A percentile compares a stretch with the other conserved stretches of the same genome.
Conservation (phyloP, 1,140 invertebrate genomes). For the Drosophila teissieri region DNA sequence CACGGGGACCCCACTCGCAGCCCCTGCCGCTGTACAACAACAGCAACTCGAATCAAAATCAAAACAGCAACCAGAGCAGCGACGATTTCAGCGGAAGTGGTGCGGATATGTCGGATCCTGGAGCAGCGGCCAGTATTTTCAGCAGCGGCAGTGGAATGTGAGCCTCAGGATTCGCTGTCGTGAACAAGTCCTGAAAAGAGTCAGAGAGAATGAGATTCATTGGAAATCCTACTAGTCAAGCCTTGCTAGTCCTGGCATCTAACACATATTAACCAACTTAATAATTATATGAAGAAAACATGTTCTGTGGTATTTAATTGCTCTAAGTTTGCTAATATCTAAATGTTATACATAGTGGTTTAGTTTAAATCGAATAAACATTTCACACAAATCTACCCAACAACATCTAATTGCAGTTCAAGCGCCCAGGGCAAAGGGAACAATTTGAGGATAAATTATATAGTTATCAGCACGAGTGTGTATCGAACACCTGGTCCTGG, state of each 20-base stretch:
- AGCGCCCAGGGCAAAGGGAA: conserved; percentile 52
- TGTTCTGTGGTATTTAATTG: conserved; percentile 83
- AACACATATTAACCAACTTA: conserved; percentile 47
- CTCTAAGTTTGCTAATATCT: conserved; percentile 82
- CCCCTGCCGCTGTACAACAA: conserved; percentile 64
- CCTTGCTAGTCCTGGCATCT: conserved; percentile 52
- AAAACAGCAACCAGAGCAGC: conserved; percentile 70
- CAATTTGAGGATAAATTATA: conserved; percentile 64
- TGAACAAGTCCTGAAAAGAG: neutral
- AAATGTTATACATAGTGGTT: conserved; percentile 78
- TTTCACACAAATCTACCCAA: conserved; percentile 47
- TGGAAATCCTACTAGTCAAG: conserved; percentile 62
- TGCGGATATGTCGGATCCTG: conserved; percentile 55
- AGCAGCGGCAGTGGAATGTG: conserved; percentile 47
- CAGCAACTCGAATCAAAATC: conserved; percentile 68
- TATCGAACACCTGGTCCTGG: conserved; percentile 80
- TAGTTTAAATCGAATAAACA: conserved; percentile 77
- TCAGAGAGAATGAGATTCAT: conserved; percentile 20
- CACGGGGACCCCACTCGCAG: conserved; percentile 84
- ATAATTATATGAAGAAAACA: conserved; percentile 64
- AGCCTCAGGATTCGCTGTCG: neutral
- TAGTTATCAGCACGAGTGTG: conserved; percentile 66
- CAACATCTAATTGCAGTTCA: conserved; percentile 63
- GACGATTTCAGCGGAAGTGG: conserved; percentile 62
- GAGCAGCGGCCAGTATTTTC: conserved; percentile 56